Base-by-base conservation (phyloP, 2,797 vertebrate genomes). In the Eutrigla gurnardus region DNA sequence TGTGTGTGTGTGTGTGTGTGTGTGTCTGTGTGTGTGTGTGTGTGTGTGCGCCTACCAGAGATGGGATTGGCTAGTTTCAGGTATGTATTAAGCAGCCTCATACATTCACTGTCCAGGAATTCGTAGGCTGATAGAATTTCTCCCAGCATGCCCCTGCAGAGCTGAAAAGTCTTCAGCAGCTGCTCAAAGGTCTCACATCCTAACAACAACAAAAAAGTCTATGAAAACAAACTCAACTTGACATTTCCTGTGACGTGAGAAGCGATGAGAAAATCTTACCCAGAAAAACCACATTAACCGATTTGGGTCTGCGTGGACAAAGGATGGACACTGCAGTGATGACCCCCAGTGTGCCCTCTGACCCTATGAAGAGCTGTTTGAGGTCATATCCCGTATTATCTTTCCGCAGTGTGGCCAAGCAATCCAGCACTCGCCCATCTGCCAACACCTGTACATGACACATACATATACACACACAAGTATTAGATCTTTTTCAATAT, bases 311-410 rank as follows among this genome's bases (percentile, higher is more conserved):
- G 70, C 89, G 95, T 8, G 97, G 97, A 76, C 98, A 99, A 46
- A 98, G 90, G 57, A 99, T 87, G 63, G 97, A 97, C 63, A 99
- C 95, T 0, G 96, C 95, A 0, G 97, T 98, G 82, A 99, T 94
- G 63, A 99, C 78, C 7, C 98, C 98, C 75, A 99, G 82, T 0
- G 98, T 99, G 10, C 98, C 98, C 87, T 99, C 98, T 0, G 98
- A 98, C 3, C 98, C 98, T 0, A 99, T 98, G 86, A 99, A 98
- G 50, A 99, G 95, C 94, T 99, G 98, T 87, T 99, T 99, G 85
- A 99, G 90, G 85, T 99, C 98, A 5, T 99, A 99, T 87, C 98
- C 98, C 0, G 98, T 99, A 86, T 99, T 99, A 75, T 99, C 97
- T 83, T 99, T 99, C 35, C 97, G 89, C 88, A 99, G 89, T 0